Conservation (phyloP, 2,888 invertebrate species). For the Chloromyia formosa region DNA sequence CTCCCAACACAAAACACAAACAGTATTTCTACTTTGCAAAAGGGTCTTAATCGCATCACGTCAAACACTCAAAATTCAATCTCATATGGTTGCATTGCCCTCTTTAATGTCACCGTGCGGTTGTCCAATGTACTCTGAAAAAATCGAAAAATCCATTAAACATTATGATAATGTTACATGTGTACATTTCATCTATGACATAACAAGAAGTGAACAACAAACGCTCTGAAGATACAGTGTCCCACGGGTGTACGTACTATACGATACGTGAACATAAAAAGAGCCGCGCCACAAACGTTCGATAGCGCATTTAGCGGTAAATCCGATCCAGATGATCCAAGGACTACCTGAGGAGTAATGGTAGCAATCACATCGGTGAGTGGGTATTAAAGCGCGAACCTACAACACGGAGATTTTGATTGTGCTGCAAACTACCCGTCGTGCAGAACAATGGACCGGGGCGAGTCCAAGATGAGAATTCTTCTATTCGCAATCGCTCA, state of each 20-base stretch:
- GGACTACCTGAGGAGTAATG: slow-evolving; percentile 44
- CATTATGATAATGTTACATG: slow-evolving; percentile 45
- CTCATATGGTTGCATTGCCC: background rate
- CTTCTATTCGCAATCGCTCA: slow-evolving; percentile 17
- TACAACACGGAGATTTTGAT: slow-evolving; percentile 33
- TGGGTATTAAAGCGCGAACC: slow-evolving; percentile 40
- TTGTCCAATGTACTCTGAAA: slow-evolving; percentile 29
- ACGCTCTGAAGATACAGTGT: background rate
- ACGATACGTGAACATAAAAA: slow-evolving; percentile 23
- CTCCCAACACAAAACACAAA: too few species aligned
- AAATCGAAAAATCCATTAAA: slow-evolving; percentile 44
- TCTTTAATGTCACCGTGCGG: slow-evolving; percentile 25
- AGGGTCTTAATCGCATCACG: background rate
- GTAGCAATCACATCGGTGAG: slow-evolving; percentile 36
- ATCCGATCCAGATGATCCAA: slow-evolving; percentile 39
- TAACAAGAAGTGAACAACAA: slow-evolving; percentile 18
- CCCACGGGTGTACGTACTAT: slow-evolving; percentile 5
- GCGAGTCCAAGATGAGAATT: slow-evolving; percentile 24
- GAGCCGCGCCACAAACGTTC: slow-evolving; percentile 25
- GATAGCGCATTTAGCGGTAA: slow-evolving; percentile 31
- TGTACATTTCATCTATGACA: slow-evolving; percentile 21
- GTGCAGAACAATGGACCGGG: slow-evolving; percentile 38
- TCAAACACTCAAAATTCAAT: background rate
- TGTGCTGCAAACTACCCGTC: slow-evolving; percentile 38
- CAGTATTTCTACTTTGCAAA: too few species aligned